phyloP scores from a whole-genome alignment of 2,797 vertebrate species.

The Oreochromis mossambicus region DNA sequence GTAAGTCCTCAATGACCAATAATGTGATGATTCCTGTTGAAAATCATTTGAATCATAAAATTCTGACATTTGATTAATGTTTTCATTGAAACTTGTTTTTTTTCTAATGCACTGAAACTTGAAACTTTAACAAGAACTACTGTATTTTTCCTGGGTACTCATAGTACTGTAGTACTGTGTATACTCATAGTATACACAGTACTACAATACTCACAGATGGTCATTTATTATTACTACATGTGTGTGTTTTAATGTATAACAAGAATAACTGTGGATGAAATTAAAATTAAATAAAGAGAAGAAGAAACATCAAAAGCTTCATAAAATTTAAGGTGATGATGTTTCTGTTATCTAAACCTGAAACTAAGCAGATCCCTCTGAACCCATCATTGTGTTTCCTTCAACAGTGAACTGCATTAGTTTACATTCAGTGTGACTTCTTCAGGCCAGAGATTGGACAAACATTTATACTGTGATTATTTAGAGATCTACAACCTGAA shows the following conservation, averaged over 20 bases:
- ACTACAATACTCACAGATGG: fast-evolving
- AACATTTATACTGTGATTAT: fast-evolving
- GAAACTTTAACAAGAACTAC: fast-evolving
- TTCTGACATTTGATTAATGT: fast-evolving
- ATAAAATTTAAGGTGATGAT: fast-evolving
- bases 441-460: too few relatives aligned
- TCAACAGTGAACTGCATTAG: too few relatives aligned
- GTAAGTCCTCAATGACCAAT: background rate
- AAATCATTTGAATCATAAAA: fast-evolving
- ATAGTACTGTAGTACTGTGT: too few relatives aligned
- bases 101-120: too few relatives aligned
- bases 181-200: background rate
- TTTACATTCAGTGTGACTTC: fast-evolving
- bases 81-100: background rate
- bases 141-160: fast-evolving
- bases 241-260: background rate
- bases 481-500: too few relatives aligned
- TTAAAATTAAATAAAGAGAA: fast-evolving
- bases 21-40: fast-evolving
- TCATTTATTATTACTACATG: fast-evolving
- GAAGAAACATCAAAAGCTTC: fast-evolving
- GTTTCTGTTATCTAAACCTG: background rate
- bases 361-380: background rate
- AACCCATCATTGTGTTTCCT: too few relatives aligned
- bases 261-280: fast-evolving